Evolutionary conservation across 2,113 vertebrate species (phyloP).

Genomic region (Trogon surrucura): DNA sequence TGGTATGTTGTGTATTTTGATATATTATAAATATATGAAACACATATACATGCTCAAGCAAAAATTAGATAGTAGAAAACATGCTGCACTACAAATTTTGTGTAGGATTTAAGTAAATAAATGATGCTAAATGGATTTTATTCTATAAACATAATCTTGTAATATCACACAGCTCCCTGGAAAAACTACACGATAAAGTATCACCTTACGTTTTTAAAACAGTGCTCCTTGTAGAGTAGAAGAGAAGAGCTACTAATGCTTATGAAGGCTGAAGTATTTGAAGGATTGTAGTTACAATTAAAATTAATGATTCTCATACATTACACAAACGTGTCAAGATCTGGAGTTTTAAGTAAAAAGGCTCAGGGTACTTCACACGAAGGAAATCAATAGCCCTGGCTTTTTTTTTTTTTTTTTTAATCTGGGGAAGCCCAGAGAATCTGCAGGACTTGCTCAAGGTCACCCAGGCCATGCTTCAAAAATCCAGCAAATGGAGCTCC

Average conservation of each 20-base stretch:
- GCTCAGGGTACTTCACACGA: neutral
- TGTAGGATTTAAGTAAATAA: neutral
- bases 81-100: fast-evolving
- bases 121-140: fast-evolving
- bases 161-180: neutral
- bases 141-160: neutral
- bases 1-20: neutral
- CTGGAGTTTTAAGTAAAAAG: neutral
- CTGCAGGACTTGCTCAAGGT: neutral
- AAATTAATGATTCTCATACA: neutral
- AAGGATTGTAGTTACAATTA: neutral
- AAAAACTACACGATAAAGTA: neutral
- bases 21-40: neutral
- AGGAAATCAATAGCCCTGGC: neutral
- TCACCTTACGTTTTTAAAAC: neutral
- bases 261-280: neutral
- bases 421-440: neutral
- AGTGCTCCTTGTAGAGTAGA: neutral
- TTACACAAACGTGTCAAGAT: neutral
- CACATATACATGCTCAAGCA: neutral
- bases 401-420: neutral
- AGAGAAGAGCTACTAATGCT: neutral
- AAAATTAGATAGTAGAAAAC: neutral
- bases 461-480: neutral
- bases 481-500: neutral